Base-by-base conservation (phyloP, 2,888 invertebrate genomes). In the Apoda limacodes region DNA sequence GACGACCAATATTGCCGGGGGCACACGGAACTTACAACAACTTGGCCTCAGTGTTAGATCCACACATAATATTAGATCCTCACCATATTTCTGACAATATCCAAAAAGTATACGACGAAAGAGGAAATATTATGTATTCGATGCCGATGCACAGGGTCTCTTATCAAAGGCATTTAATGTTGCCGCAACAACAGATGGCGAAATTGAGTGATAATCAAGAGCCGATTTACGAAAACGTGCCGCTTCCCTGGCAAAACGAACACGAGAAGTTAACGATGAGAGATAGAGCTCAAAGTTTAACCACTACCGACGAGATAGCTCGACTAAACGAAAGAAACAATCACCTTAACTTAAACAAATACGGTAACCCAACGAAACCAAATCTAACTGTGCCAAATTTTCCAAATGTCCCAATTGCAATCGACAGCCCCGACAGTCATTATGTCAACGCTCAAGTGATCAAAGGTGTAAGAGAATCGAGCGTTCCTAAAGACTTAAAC, bases 161-260 rank as follows among this genome's bases (percentile, higher is more conserved):
- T 4, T 80, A 74, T 34, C 72, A 69, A 30, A 55, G 69, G 32
- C 67, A 84, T 50, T 41, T 84, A 44, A 68, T 87, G 41, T 39
- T 87, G 24, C 82, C 83, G 9, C 70, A 80, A 12, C 62, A 71
- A 38, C 82, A 75, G 35, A 60, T 69, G 30, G 55, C 66, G 5
- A 60, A 67, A 21, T 31, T 59, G 19, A 55, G 32, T 31, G 74
- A 82, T 34, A 66, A 83, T 0, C 78, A 85, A 9, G 92, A 92
- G 53, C 92, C 92, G 1, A 92, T 92, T 40, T 92, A 92, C 58
- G 91, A 92, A 52, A 92, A 92, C 58, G 88, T 92, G 5, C 90
- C 90, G 1, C 55, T 89, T 14, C 87, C 89, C 0, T 88, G 87
- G 86, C 83, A 83, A 24, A 66, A 54, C 39, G 74, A 72, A 5